Conservation (phyloP, 2,797 vertebrate genomes). For the Sitta carolinensis region DNA sequence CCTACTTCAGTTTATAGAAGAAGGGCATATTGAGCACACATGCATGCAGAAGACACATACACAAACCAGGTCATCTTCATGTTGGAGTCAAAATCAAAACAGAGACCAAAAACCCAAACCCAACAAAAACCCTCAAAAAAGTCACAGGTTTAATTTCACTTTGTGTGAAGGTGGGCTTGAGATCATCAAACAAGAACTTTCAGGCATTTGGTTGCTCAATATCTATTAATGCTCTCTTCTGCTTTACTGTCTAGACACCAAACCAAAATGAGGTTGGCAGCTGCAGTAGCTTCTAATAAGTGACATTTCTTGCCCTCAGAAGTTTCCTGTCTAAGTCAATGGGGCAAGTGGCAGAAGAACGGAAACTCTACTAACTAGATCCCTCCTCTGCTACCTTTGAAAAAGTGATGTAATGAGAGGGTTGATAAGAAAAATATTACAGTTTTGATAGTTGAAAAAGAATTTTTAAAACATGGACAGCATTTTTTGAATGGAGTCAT, state of each 20-base stretch:
- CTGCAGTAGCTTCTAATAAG: not conserved
- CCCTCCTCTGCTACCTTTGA: not conserved
- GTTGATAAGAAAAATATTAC: not conserved
- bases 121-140: not conserved
- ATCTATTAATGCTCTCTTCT: not conserved
- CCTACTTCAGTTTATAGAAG: not conserved
- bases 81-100: not conserved
- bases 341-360: not conserved
- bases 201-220: not conserved
- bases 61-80: not conserved
- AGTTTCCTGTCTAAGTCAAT: not conserved
- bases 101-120: not conserved
- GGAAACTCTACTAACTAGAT: not conserved
- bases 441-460: not conserved
- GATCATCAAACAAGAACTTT: not conserved
- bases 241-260: constrained; percentile 13
- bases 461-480: rapidly evolving
- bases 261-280: not conserved
- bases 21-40: rapidly evolving
- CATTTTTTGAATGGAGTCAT: not conserved
- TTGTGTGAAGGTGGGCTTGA: not conserved
- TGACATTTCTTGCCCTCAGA: not conserved
- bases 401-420: not conserved
- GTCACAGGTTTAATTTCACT: not conserved
- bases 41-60: not conserved